These are phyloP conservation scores for Plusia festucae DNA, from an alignment of 2,888 invertebrate species.

Conservation along the genomic window DNA sequence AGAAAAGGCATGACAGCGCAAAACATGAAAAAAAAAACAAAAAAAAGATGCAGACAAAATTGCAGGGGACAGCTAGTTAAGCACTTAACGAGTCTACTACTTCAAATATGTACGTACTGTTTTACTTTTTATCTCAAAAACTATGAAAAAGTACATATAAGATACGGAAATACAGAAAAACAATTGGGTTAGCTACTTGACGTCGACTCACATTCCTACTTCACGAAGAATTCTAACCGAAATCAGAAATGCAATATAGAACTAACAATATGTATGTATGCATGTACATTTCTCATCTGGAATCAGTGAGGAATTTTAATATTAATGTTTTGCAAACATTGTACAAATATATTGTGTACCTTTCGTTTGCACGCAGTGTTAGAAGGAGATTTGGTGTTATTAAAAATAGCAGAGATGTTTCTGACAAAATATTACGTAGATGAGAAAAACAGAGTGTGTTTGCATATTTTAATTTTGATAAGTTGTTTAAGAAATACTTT, in stretches of 20 bases:
- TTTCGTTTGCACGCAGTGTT: background rate
- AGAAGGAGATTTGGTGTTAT: constrained; percentile 28
- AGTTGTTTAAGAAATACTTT: too few species aligned
- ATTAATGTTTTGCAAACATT: constrained; percentile 38
- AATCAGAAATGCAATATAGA: constrained; percentile 38
- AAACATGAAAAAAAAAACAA: too few species aligned
- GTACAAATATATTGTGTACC: constrained; percentile 5
- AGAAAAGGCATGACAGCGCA: too few species aligned
- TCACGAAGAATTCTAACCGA: background rate
- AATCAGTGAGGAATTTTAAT: constrained; percentile 35
- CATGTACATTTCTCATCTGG: constrained; percentile 22
- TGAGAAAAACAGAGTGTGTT: background rate
- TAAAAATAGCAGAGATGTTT: constrained; percentile 39
- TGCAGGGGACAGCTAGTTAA: too few species aligned
- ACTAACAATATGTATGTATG: constrained; percentile 25
- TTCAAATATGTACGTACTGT: too few species aligned
- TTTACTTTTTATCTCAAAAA: too few species aligned
- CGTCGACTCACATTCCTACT: background rate
- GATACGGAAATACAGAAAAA: background rate
- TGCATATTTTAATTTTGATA: too few species aligned
- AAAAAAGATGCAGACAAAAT: too few species aligned
- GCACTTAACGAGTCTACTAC: too few species aligned
- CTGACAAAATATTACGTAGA: background rate
- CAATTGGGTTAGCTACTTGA: background rate
- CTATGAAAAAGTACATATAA: too few species aligned